Evolutionary conservation across 2,888 invertebrate genomes (phyloP).

Genomic region (Caenorhabditis sinica): DNA sequence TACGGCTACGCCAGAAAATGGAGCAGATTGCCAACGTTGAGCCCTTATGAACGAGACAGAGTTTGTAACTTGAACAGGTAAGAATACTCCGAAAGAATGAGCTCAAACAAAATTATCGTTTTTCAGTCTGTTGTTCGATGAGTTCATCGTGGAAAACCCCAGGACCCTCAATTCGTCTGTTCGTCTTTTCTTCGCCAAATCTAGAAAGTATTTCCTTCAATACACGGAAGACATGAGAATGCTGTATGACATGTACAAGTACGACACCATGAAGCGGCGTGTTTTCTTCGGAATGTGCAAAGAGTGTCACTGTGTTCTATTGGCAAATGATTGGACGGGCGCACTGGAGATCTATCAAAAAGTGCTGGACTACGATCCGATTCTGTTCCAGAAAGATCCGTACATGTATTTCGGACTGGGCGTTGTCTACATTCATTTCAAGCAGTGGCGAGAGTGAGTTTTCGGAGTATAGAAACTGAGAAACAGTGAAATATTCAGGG

Average conservation of each 20-base stretch:
- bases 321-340: slow-evolving; percentile 94
- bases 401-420: slow-evolving; percentile 95
- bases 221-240: slow-evolving; percentile 39
- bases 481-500: slow-evolving; percentile 87
- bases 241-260: slow-evolving; percentile 34
- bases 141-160: slow-evolving; percentile 14
- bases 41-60: slow-evolving; percentile 20
- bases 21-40: slow-evolving; percentile 9
- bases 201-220: slow-evolving; percentile 25
- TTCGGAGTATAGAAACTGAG: not conserved
- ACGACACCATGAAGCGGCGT: slow-evolving; percentile 43
- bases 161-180: not conserved
- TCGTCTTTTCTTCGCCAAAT: slow-evolving; percentile 39
- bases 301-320: slow-evolving; percentile 94
- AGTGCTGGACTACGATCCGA: slow-evolving; percentile 88
- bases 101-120: not conserved
- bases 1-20: slow-evolving; percentile 15
- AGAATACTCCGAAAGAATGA: not conserved
- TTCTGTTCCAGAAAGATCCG: slow-evolving; percentile 91
- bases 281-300: slow-evolving; percentile 89
- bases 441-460: slow-evolving; percentile 93
- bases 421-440: slow-evolving; percentile 96
- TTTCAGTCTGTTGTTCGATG: slow-evolving; percentile 33
- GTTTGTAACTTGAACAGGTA: slow-evolving; percentile 14
- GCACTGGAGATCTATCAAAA: slow-evolving; percentile 89